Evolutionary conservation across 2,113 vertebrate genomes (phyloP).

Genomic region (Malurus cyaneus): DNA sequence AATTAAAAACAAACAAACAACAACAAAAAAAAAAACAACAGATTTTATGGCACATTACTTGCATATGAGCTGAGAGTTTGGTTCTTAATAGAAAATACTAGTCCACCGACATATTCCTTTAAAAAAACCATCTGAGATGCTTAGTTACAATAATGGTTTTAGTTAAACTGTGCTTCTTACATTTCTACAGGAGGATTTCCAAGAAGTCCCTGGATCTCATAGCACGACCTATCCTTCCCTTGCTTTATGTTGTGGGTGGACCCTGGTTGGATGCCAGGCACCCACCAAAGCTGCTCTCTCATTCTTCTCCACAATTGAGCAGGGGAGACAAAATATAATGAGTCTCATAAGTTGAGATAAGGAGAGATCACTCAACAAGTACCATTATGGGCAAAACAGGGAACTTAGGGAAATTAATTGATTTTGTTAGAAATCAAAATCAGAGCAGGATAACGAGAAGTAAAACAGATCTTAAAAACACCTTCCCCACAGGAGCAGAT

Average conservation of each 20-base stretch:
- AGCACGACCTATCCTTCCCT: background rate
- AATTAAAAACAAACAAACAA: background rate
- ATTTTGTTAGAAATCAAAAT: background rate
- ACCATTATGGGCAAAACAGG: background rate
- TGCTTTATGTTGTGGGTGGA: rapidly evolving
- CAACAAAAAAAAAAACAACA: background rate
- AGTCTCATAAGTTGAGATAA: background rate
- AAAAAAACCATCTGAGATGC: background rate
- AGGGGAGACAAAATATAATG: background rate
- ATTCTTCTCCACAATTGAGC: background rate
- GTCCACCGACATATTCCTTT: background rate
- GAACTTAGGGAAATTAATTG: background rate
- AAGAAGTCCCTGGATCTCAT: background rate
- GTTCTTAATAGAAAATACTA: background rate
- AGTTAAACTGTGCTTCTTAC: background rate
- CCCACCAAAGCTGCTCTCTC: background rate
- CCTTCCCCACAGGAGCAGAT: background rate
- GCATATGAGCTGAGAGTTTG: background rate
- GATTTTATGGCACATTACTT: background rate
- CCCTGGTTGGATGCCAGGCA: background rate
- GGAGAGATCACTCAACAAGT: background rate
- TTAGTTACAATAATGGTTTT: background rate
- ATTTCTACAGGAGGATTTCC: background rate
- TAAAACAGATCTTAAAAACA: background rate
- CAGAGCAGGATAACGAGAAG: background rate